Conservation (phyloP, 2,888 invertebrate genomes). For the Epistrophella euchroma region DNA sequence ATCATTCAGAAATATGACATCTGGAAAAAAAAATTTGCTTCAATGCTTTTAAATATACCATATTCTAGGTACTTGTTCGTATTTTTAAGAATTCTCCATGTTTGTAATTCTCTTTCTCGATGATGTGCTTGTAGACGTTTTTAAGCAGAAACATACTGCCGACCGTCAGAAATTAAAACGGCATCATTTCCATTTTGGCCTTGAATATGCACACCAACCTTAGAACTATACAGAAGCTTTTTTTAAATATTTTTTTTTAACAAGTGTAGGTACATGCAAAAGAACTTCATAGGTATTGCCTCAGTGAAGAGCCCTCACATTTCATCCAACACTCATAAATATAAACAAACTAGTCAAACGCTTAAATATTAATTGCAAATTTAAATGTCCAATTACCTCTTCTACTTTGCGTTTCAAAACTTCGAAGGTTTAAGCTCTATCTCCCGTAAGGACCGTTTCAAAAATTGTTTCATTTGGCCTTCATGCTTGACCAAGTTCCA, state of each 20-base stretch:
- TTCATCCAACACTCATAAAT: neutral
- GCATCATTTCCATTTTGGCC: neutral
- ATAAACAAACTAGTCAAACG: conserved; percentile 30
- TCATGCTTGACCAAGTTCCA: conserved; percentile 9
- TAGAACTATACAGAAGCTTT: conserved; percentile 8
- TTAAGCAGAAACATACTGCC: neutral
- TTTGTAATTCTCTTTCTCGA: neutral
- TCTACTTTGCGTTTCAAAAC: neutral
- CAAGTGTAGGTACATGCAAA: neutral
- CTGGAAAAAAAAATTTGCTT: neutral
- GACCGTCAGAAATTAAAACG: neutral
- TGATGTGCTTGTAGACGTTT: neutral
- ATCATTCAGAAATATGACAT: conserved; percentile 9
- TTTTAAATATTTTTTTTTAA: too few species aligned
- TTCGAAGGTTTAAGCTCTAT: conserved; percentile 7
- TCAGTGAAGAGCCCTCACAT: too few species aligned
- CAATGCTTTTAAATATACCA: neutral
- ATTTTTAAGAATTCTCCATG: neutral
- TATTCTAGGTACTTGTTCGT: too few species aligned
- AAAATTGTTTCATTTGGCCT: conserved; percentile 14
- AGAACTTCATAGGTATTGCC: too few species aligned
- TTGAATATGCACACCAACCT: neutral
- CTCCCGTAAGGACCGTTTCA: conserved; percentile 42
- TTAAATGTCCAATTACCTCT: conserved; percentile 60
- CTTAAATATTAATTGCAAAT: conserved; percentile 73